Evolutionary conservation across 2,797 vertebrate species (phyloP), one percentile per base, ranked within the genome.

Genomic region (Percopsis omiscomaycus): DNA sequence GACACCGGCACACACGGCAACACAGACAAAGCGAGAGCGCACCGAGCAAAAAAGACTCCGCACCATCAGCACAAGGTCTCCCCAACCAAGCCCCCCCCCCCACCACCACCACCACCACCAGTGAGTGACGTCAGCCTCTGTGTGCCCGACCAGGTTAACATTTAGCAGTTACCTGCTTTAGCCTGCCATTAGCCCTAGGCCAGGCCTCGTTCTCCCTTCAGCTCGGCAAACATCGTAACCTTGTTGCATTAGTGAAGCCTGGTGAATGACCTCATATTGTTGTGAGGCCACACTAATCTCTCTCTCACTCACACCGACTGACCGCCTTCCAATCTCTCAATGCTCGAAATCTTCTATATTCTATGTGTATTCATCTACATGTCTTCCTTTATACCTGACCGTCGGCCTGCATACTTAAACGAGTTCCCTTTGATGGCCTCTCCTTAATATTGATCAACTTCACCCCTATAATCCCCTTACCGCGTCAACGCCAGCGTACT

Each of bases 1-100:
- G 55, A 82, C 59, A 57, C 63, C 83, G 32, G 62, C 61, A 28
- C 81, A 79, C 61, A 76, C 53, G 0, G 68, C 83, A 16, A 66
- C 59, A 1, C 61, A 80, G 52, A 80, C 32, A 8, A 82, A 55
- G 45, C 42, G 45, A 63, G 83, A 81, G 58, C 66, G 66, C 67
- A 82, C 66, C 73, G 80, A 72, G 68, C 44, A n/a, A 74, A 79
- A 63, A 57, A 71, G 9, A 14, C 49, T 46, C 62, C 5, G 56
- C 61, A 59, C 73, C 81, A 71, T 80, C 52, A 69, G 74, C 30
- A 37, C 61, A 3, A 52, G 48, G 14, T 71, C 67, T 52, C 58
- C 57, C 15, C 30, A 13, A 57, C 29, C 50, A 2, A 71, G 10
- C 16, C 16, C 69, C 52, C 16, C 5, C 22, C 62, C 5, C 55